Base-by-base conservation (phyloP, 1,140 invertebrate species). In the Drosophila rufa region DNA sequence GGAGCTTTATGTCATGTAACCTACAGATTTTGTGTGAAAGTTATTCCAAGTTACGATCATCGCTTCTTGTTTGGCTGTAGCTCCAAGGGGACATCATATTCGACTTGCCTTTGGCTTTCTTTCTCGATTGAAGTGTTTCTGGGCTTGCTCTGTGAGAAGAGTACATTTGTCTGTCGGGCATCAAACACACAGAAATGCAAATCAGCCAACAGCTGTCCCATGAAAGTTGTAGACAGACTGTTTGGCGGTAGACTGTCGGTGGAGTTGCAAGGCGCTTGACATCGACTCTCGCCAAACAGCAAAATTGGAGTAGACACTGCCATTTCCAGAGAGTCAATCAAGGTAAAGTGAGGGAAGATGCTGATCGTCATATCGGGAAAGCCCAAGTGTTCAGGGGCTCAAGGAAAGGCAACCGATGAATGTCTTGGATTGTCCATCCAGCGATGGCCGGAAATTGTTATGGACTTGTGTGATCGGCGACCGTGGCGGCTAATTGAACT, bases 111-210 rank as follows among this genome's bases (percentile, higher is more conserved):
- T 38, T 55, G 14, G 2, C 51, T 25, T 40, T 12, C 19, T 25
- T 25, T 8, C 19, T n/a, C 36, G 19, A 15, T 55, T 55, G 25
- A 61, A 73, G 58, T 76, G 65, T 51, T 70, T 33, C 68, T 43
- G 56, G 67, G 46, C 38, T 59, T 58, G 46, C 22, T 40, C 27
- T 59, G 67, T 71, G 43, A 42, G 33, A 38, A 6, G 43, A 64
- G 65, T 17, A 58, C 56, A 55, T 58, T 38, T 78, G 62, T 55
- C 61, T 60, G 61, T 33, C 42, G 65, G 48, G 43, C 65, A 68
- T 71, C 80, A 67, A 83, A 67, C 75, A 70, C 56, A 66, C 38
- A n/a, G 48, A 67, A 83, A 79, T 79, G 71, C 81, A 69, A 84
- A 80, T 62, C 67, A 80, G 36, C 50, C 50, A 76, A 67, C 80